These are phyloP conservation scores for Pseudoips prasinana DNA, from an alignment of 2,888 invertebrate genomes.

Conservation along the genomic window DNA sequence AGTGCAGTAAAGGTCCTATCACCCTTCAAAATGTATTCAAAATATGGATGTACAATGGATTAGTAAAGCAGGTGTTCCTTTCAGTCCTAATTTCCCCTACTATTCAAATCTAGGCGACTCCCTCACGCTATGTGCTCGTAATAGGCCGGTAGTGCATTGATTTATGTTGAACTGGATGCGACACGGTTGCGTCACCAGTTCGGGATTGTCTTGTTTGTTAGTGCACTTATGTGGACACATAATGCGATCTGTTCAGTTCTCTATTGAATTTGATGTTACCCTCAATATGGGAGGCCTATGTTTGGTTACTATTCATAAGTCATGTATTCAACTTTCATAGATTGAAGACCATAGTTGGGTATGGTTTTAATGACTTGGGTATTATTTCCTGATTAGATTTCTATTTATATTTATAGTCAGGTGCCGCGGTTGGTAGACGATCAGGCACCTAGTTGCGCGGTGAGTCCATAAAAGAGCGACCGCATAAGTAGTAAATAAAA, in stretches of 20 bases:
- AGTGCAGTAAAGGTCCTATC: no score
- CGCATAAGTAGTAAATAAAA: no score
- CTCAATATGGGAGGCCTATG: neutral
- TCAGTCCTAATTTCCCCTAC: slow-evolving; percentile 5
- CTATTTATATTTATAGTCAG: no score
- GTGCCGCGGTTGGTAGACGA: no score
- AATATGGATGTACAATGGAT: no score
- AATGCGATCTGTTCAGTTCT: neutral
- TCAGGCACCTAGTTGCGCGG: no score
- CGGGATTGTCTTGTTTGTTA: slow-evolving; percentile 1
- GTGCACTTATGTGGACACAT: neutral
- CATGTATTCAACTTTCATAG: neutral
- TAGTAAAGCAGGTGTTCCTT: no score
- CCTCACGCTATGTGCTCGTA: slow-evolving; percentile 39
- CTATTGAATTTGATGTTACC: neutral
- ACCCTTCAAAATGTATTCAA: no score
- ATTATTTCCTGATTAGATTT: no score
- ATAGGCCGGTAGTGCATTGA: slow-evolving; percentile 19
- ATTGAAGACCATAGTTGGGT: neutral
- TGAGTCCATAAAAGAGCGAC: no score
- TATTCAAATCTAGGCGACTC: slow-evolving; percentile 34
- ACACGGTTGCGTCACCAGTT: neutral
- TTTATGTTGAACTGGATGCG: slow-evolving; percentile 1
- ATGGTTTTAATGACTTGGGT: no score
- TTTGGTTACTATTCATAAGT: neutral